phyloP scores from a whole-genome alignment of 1,140 invertebrate species.

The Drosophila lowei region DNA sequence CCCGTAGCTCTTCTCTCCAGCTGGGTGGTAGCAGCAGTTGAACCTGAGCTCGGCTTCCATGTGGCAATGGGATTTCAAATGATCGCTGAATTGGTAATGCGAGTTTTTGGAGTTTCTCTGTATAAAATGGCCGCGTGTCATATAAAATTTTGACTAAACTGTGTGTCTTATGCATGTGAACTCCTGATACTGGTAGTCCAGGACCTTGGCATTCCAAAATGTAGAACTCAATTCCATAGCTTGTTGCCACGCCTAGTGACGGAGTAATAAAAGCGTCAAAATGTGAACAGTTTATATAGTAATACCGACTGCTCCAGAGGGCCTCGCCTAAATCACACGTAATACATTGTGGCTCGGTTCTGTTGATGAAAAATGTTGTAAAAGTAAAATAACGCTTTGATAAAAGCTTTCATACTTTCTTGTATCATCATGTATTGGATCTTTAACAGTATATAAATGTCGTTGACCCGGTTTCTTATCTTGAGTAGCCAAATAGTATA shows the following conservation, averaged over 20 bases:
- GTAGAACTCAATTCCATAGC: conserved; percentile 87
- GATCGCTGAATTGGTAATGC: conserved; percentile 89
- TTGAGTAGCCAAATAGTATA: conserved; percentile 93
- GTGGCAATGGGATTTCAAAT: conserved; percentile 90
- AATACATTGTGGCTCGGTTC: conserved; percentile 89
- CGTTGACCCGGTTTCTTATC: conserved; percentile 91
- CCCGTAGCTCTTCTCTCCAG: conserved; percentile 91
- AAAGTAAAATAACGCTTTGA: not conserved
- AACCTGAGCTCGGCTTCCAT: conserved; percentile 90
- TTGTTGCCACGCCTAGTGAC: conserved; percentile 80
- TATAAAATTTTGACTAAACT: conserved; percentile 89
- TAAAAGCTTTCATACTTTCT: conserved; percentile 83
- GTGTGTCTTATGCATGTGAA: conserved; percentile 88
- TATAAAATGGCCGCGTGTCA: conserved; percentile 88
- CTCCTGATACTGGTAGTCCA: conserved; percentile 88
- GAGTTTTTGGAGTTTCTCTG: conserved; percentile 87
- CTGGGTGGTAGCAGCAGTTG: conserved; percentile 91
- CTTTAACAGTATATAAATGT: conserved; percentile 92
- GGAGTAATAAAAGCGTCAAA: conserved; percentile 89
- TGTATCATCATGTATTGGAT: conserved; percentile 88
- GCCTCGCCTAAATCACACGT: conserved; percentile 89
- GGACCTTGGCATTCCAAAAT: conserved; percentile 91
- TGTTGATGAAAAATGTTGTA: conserved; percentile 50
- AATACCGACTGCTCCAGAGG: conserved; percentile 88
- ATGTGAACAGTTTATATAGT: conserved; percentile 92